A percentile compares a stretch with the other conserved stretches of the same genome.
Evolutionary conservation across 2,113 vertebrate species (phyloP).

Genomic region (Triplophysa dalaica): DNA sequence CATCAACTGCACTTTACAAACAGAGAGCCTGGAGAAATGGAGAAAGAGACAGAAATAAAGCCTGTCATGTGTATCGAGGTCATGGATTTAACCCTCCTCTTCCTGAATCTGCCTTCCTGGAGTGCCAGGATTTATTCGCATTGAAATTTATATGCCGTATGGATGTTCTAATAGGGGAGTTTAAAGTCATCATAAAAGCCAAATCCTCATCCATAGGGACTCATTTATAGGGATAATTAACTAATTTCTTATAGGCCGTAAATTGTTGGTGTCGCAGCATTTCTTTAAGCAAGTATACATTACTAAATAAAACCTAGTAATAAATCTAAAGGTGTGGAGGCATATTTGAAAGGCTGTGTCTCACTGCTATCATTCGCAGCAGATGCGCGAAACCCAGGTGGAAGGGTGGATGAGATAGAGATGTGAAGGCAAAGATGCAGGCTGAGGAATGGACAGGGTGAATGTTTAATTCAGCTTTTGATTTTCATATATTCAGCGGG

Average conservation of each 20-base stretch:
- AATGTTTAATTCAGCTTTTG: conserved; percentile 10
- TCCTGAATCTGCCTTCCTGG: background rate
- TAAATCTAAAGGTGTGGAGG: conserved; percentile 1
- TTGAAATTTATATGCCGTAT: background rate
- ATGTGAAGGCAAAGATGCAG: background rate
- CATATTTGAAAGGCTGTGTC: conserved; percentile 7
- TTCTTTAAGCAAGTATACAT: background rate
- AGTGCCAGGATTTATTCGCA: background rate
- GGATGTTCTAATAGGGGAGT: background rate
- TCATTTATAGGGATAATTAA: conserved; percentile 12
- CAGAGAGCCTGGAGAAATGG: conserved; percentile 28
- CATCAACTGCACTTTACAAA: conserved; percentile 47
- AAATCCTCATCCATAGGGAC: conserved; percentile 2
- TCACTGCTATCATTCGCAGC: conserved; percentile 15
- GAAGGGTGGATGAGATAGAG: conserved; percentile 39
- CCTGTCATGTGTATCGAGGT: conserved; percentile 54
- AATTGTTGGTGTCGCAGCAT: background rate
- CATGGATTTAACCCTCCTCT: conserved; percentile 48
- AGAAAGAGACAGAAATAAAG: conserved; percentile 59
- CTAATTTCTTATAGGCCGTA: background rate
- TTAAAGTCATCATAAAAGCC: background rate
- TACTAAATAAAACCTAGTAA: background rate
- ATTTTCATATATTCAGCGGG: conserved; percentile 32
- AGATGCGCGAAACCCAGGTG: conserved; percentile 31
- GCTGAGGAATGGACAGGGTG: background rate